Evolutionary conservation across 2,113 vertebrate species (phyloP).

Genomic region (Rhinichthys klamathensis): DNA sequence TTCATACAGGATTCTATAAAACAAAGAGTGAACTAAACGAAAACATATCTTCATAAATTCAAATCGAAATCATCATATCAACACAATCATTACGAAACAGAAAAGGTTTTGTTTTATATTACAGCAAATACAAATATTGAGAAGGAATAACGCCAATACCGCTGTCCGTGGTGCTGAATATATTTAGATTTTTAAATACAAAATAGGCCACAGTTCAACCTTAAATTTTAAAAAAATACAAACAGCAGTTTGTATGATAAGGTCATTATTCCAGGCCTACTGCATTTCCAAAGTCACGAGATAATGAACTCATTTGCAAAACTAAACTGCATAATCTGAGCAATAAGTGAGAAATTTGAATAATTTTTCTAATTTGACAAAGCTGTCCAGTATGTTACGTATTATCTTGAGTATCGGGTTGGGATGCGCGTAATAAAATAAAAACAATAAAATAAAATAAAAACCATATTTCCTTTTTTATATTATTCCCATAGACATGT

Average conservation of each 20-base stretch:
- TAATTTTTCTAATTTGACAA: not conserved
- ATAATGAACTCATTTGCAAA: not conserved
- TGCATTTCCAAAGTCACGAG: not conserved
- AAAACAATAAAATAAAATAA: too few relatives aligned
- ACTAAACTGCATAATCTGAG: not conserved
- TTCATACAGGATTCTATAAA: not conserved
- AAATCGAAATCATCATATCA: not conserved
- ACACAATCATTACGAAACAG: not conserved
- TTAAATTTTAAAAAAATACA: too few relatives aligned
- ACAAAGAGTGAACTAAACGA: not conserved
- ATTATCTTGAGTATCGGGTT: not conserved
- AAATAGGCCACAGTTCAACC: not conserved
- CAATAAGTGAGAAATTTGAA: not conserved
- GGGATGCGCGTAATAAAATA: too few relatives aligned
- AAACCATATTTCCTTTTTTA: too few relatives aligned
- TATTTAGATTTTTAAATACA: not conserved
- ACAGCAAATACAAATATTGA: not conserved
- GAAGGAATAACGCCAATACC: not conserved
- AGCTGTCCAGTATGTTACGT: not conserved
- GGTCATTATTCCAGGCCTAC: rapidly evolving
- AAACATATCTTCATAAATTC: not conserved
- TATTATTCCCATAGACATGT: too few relatives aligned
- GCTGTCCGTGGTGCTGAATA: slow-evolving; percentile 10
- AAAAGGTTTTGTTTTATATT: not conserved
- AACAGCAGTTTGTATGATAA: not conserved